These are phyloP conservation scores for Acanthis flammea DNA, from an alignment of 2,797 vertebrate species.

Conservation along the genomic window DNA sequence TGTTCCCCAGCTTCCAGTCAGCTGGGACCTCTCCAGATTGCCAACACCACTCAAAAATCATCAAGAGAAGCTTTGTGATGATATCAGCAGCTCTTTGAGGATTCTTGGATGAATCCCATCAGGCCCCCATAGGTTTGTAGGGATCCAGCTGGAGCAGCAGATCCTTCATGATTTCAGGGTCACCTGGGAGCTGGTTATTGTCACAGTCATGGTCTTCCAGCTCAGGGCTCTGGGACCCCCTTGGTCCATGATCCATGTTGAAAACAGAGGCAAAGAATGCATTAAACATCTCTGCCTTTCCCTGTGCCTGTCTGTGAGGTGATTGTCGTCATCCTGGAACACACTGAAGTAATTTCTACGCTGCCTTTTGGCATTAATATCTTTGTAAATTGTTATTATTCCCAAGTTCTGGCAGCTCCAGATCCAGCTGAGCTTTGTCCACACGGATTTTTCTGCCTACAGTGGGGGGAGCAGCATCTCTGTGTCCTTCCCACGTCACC, in stretches of 20 bases:
- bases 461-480: not conserved
- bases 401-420: not conserved
- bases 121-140: not conserved
- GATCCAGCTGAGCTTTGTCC: not conserved
- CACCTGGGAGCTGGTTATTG: not conserved
- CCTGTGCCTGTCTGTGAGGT: too few relatives aligned
- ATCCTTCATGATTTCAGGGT: not conserved
- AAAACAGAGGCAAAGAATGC: not conserved
- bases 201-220: not conserved
- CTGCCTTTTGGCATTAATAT: not conserved
- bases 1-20: not conserved
- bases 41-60: not conserved
- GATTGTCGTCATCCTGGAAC: not conserved
- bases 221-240: not conserved
- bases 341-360: rapidly evolving
- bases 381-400: not conserved
- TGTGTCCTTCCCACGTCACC: not conserved
- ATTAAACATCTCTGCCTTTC: not conserved
- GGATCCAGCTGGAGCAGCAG: not conserved
- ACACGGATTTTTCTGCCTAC: rapidly evolving
- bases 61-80: not conserved
- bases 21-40: not conserved
- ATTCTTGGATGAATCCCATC: not conserved
- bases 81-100: not conserved
- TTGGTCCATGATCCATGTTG: too few relatives aligned